Percentiles rank a stretch among this genome's conserved stretches.
Conservation (phyloP, 2,797 vertebrate species). For the Danio kyathit region DNA sequence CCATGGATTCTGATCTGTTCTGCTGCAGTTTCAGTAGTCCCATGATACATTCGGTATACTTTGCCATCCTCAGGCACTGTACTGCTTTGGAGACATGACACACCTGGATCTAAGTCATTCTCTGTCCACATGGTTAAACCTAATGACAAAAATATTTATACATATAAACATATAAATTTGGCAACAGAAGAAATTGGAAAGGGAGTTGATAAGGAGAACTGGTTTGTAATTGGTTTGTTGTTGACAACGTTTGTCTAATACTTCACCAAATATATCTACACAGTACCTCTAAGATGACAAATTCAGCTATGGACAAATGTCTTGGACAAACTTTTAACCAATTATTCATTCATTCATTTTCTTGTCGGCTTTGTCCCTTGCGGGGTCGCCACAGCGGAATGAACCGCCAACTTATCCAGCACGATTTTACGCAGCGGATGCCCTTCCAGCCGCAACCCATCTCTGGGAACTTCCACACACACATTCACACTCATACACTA, state of each 20-base stretch:
- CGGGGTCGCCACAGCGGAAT: no score
- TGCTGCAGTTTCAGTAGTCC: constrained; percentile 56
- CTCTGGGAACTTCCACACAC: no score
- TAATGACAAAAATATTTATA: background rate
- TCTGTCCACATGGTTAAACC: constrained; percentile 26
- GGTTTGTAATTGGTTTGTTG: no score
- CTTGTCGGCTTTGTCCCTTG: no score
- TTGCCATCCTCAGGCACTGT: background rate
- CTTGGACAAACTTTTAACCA: background rate
- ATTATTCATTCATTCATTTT: no score
- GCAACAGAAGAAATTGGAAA: background rate
- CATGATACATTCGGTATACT: constrained; percentile 73
- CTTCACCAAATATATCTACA: no score
- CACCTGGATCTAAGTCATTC: constrained; percentile 19
- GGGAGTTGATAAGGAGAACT: background rate
- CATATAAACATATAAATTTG: background rate
- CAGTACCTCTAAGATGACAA: background rate
- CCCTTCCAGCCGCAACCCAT: no score
- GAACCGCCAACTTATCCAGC: no score
- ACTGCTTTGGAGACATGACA: background rate
- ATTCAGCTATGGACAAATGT: background rate
- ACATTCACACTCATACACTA: no score
- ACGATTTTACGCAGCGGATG: no score
- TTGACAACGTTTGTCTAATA: no score
- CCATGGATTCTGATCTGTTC: fast-evolving